Conservation (phyloP, 2,888 invertebrate genomes). For the Micropterix aruncella region DNA sequence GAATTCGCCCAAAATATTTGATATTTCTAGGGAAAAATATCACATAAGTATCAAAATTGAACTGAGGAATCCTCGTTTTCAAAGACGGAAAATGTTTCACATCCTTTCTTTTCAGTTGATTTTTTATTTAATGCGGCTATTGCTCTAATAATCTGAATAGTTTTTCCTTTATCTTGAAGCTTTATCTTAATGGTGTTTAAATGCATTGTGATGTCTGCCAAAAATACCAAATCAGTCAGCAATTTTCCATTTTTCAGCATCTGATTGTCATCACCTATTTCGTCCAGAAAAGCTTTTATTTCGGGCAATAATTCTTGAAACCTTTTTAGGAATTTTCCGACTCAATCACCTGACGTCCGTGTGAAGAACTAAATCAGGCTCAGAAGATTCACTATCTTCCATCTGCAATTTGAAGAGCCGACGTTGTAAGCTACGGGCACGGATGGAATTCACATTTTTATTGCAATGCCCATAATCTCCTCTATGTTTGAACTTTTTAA, state of each 20-base stretch:
- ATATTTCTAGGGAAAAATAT: background rate
- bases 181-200: constrained; percentile 6
- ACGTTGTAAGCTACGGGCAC: background rate
- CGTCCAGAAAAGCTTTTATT: constrained; percentile 12
- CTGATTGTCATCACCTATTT: constrained; percentile 12
- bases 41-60: background rate
- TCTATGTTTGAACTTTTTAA: too few species aligned
- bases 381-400: background rate
- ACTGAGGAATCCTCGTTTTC: constrained; percentile 4
- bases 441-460: too few species aligned
- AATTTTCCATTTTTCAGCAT: constrained; percentile 10
- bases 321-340: constrained; percentile 11
- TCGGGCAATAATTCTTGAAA: constrained; percentile 13
- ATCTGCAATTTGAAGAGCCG: background rate
- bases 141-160: constrained; percentile 9
- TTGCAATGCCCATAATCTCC: too few species aligned
- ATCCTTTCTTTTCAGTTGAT: constrained; percentile 7
- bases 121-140: constrained; percentile 11
- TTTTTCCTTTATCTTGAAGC: constrained; percentile 8
- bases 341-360: constrained; percentile 9
- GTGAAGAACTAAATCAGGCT: constrained; percentile 1
- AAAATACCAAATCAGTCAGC: constrained; percentile 8
- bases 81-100: constrained; percentile 4
- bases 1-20: constrained; percentile 8
- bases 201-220: constrained; percentile 8